Evolutionary conservation across 2,797 vertebrate species (phyloP), one percentile per base, ranked within the genome.

Genomic region (Alfaro cultratus): DNA sequence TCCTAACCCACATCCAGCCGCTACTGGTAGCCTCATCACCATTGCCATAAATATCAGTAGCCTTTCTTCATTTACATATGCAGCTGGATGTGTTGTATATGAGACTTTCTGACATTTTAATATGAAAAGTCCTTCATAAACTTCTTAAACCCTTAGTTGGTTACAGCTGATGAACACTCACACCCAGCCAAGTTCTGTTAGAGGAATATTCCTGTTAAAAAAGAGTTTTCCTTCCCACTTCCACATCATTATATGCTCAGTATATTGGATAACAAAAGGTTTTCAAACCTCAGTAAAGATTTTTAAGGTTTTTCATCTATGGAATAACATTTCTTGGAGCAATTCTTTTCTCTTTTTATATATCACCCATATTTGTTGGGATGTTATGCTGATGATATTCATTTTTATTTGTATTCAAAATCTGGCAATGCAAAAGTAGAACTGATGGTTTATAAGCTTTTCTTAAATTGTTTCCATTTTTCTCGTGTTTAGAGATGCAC

Each of bases 31-130:
- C 79, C 74, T 86, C 75, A 77, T 39, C 76, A 76, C 31, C 76
- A 79, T 84, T 81, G 76, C 57, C 64, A 73, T 74, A 62, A 86
- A 83, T 77, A 79, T 47, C 83, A 60, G 86, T 49, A 68, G 43
- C 78, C 87, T 88, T 67, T 75, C 81, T 72, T 80, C 74, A 78
- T 87, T 82, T 86, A 71, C 82, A 88, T 80, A 55, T 76, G 73
- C 75, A 75, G n/a, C 77, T 80, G 43, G 9, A 45, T 15, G 46
- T 82, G 80, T 89, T 79, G 76, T 31, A 64, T 74, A 57, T 75
- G n/a, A 83, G 81, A 47, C 8, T 80, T 70, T 82, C 57, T 82
- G 67, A 83, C 73, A 51, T 75, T 74, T 45, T n/a, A 72, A 11
- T 64, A 18, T 36, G 36, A 68, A 75, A 47, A 60, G 34, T 53